These are phyloP conservation scores for Hymenochirus boettgeri DNA, from an alignment of 2,113 vertebrate genomes.

Conservation along the genomic window DNA sequence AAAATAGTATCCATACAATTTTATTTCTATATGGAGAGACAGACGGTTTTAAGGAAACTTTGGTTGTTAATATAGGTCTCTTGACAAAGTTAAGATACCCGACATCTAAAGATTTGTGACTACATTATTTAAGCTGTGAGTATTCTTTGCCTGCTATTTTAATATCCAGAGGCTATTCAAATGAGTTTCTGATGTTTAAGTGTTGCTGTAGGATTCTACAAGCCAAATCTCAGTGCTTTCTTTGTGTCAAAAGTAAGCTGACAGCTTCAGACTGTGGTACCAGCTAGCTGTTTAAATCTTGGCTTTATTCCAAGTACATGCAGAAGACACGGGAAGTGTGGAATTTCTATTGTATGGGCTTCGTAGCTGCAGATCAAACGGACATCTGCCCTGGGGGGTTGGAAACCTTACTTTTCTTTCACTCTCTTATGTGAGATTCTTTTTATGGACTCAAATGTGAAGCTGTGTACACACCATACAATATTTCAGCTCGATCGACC, in stretches of 20 bases:
- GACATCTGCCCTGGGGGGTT: constrained; percentile 39
- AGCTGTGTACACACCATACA: no score
- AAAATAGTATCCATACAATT: no score
- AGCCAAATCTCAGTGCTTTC: constrained; percentile 17
- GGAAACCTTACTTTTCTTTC: not conserved
- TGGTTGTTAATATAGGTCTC: no score
- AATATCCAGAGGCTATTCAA: constrained; percentile 35
- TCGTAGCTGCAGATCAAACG: constrained; percentile 36
- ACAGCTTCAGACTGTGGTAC: constrained; percentile 7
- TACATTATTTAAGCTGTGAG: not conserved
- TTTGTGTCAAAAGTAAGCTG: constrained; percentile 23
- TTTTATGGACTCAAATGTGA: constrained; percentile 20
- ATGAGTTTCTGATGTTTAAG: constrained; percentile 27
- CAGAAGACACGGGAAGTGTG: constrained; percentile 24
- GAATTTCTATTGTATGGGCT: not conserved
- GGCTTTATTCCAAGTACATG: constrained; percentile 6
- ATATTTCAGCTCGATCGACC: no score
- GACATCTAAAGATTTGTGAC: not conserved
- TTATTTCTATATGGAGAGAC: no score
- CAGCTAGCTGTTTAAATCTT: constrained; percentile 34
- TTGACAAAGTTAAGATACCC: no score
- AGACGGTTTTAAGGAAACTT: no score
- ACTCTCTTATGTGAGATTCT: constrained; percentile 7
- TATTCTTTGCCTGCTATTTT: constrained; percentile 7
- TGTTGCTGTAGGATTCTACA: constrained; percentile 7